Evolutionary conservation across 35 echinoderm and acorn worm genomes (phyloP), one percentile per base, ranked within the genome.

Genomic region (Ophiothrix spiculata): DNA sequence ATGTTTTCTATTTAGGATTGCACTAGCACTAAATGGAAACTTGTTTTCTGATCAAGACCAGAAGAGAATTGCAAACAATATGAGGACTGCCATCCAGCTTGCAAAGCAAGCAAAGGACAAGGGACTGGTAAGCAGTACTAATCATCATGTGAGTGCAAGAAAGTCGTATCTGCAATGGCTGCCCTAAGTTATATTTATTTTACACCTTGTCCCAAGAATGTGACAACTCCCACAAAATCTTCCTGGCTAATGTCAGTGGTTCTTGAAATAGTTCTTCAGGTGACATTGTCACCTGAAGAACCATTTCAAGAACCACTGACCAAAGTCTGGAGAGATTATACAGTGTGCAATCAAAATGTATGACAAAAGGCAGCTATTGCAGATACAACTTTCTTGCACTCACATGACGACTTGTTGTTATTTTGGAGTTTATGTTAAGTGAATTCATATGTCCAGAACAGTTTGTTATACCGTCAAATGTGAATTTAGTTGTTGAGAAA

Each of bases 11-110:
- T 49, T 14, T 56, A 95, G 93, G 76, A 38, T 95, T 36, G 84
- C 45, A 25, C 74, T 63, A 80, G 38, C 87, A 4, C 40, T 91
- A 35, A 83, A 83, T 75, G 93, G 93, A 25, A 81, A 85, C 74
- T 73, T 91, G 40, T 95, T 95, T 38, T 56, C 75, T 1, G 82
- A 88, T 25, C 11, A 37, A 36, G 89, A 95, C 15, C 4, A 56
- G 35, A 2, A 88, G 42, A 84, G 56, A 80, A 95, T 95, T 35
- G 35, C 74, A 37, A 77, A 38, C 13, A 32, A 79, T 76, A 95
- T 95, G 93, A 79, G 63, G 33, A 36, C 46, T 32, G 88, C 93
- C 11, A n/a, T 95, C 14, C 49, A 81, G 15, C 33, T 80, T 38
- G 93, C 93, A 31, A 84, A 39, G 41, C 39, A 19, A 19, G 89